These are phyloP conservation scores for Todiramphus chloris DNA, from an alignment of 2,113 vertebrate genomes.

Conservation along the genomic window DNA sequence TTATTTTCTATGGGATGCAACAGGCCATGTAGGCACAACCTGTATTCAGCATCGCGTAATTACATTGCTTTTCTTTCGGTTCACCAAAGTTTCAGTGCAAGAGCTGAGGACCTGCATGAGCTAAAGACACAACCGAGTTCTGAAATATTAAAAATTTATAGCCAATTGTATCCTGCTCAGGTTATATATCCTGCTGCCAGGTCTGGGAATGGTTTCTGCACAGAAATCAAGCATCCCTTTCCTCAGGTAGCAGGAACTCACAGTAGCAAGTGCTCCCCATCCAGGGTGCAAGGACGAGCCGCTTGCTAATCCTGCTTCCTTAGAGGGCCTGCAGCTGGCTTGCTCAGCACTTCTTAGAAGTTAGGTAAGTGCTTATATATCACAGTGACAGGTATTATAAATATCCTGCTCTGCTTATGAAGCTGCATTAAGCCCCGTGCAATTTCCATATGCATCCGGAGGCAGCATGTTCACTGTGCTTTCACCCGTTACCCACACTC, in stretches of 20 bases:
- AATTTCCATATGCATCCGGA: background rate
- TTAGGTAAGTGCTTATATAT: slow-evolving; percentile 12
- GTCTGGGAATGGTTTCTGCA: background rate
- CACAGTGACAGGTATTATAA: background rate
- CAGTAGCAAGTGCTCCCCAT: background rate
- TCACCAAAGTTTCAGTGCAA: background rate
- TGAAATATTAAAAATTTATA: background rate
- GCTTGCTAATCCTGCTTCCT: background rate
- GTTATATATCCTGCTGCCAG: background rate
- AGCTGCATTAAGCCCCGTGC: background rate
- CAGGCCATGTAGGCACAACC: background rate
- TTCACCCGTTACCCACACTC: background rate
- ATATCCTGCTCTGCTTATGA: background rate
- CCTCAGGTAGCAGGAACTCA: background rate
- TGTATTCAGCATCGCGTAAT: background rate
- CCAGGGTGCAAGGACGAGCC: background rate
- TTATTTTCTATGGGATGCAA: background rate
- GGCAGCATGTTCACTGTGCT: background rate
- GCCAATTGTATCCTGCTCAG: background rate
- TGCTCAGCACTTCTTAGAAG: slow-evolving; percentile 2
- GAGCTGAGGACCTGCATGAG: background rate
- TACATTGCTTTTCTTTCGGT: background rate
- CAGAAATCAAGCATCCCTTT: background rate
- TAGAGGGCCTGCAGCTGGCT: background rate
- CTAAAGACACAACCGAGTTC: background rate